These are phyloP conservation scores for Genyomyrus donnyi DNA, from an alignment of 2,113 vertebrate species.

Conservation along the genomic window DNA sequence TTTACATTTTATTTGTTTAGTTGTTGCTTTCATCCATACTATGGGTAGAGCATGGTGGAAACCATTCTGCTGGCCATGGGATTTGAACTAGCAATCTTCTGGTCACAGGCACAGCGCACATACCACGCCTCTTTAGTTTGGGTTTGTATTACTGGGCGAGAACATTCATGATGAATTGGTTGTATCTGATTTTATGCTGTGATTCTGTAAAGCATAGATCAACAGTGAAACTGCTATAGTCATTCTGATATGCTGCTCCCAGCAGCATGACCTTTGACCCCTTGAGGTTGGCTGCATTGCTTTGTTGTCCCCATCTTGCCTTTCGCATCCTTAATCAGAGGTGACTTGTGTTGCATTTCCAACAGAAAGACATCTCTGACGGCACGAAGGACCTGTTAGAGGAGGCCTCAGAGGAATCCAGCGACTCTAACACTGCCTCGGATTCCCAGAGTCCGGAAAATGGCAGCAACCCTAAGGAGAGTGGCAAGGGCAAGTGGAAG, in stretches of 20 bases:
- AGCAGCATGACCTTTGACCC: neutral
- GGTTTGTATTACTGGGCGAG: neutral
- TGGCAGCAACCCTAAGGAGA: constrained; percentile 66
- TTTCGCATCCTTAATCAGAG: neutral
- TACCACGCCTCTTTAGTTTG: neutral
- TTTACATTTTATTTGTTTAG: neutral
- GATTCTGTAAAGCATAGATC: neutral
- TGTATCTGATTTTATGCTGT: neutral
- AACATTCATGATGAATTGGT: neutral
- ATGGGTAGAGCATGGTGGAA: neutral
- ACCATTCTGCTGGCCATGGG: neutral
- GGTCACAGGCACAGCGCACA: neutral
- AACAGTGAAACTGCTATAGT: neutral
- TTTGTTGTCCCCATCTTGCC: neutral
- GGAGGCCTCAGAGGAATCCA: constrained; percentile 84
- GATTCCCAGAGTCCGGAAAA: constrained; percentile 71
- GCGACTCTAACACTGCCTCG: constrained; percentile 65
- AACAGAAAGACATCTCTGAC: constrained; percentile 82
- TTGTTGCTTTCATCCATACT: neutral
- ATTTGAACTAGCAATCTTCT: neutral
- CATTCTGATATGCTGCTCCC: neutral
- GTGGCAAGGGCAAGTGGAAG: constrained; percentile 72
- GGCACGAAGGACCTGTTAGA: constrained; percentile 77
- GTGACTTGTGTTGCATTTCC: constrained; percentile 4
- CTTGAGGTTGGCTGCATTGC: neutral